Evolutionary conservation across 2,888 invertebrate species (phyloP), one percentile per base, ranked within the genome.

Genomic region (Deladenus siricidicola): DNA sequence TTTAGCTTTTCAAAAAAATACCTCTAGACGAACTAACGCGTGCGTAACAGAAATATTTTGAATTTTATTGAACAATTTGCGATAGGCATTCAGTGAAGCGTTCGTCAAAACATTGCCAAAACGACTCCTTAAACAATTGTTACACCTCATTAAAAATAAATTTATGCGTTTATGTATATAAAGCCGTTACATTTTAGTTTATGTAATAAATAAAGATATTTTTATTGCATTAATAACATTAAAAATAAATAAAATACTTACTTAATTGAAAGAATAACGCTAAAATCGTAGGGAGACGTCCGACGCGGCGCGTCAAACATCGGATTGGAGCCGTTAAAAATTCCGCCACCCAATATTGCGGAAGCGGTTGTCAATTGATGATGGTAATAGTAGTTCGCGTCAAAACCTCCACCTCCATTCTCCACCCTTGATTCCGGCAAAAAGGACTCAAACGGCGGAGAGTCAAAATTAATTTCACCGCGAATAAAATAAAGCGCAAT

Each of bases 281-380:
- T 58, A 53, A 70, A 69, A 24, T 69, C 69, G 34, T 64, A 52
- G 28, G 52, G 57, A 10, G 69, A 58, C 21, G 56, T 55, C 30
- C 62, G 50, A 30, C 56, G 47, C 4, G 58, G 21, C n/a, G 65
- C 62, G 60, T 72, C 69, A 59, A 71, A 76, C 6, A 66, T 64
- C 17, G 75, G 72, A 65, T 74, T 77, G 8, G 69, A 59, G 29
- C 56, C 66, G 60, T 75, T 75, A 62, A 75, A 34, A 34, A 34
- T 34, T 34, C 8, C 8, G 8, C 6, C 6, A 10, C 39, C 39
- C 6, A 6, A 10, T 10, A 34, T 34, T 34, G 39, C 39, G n/a
- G n/a, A n/a, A n/a, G n/a, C n/a, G n/a, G n/a, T n/a, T 14, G 39
- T 34, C 6, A 34, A 34, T 34, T 34, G 39, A 10, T 34, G n/a